A percentile compares a stretch with the other conserved stretches of the same genome.
Conservation (phyloP, 2,797 vertebrate species). For the Loris lydekkerianus region DNA sequence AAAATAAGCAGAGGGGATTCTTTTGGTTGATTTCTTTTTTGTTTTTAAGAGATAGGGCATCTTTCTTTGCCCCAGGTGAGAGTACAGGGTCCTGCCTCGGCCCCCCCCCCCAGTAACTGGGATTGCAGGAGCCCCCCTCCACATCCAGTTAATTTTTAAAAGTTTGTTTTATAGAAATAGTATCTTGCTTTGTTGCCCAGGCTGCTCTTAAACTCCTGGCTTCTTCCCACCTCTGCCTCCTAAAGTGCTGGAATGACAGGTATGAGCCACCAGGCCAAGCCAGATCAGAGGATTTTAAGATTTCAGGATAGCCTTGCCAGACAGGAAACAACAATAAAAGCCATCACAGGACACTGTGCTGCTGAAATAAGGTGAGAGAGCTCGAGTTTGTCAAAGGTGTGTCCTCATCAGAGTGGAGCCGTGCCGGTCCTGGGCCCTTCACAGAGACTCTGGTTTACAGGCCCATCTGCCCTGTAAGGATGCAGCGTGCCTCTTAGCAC, state of each 20-base stretch:
- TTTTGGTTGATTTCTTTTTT: background rate
- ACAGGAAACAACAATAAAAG: background rate
- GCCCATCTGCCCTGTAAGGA: background rate
- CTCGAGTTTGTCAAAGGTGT: background rate
- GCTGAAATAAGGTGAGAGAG: background rate
- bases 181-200: background rate
- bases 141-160: background rate
- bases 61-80: background rate
- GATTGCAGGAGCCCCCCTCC: background rate
- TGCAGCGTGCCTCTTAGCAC: accelerated
- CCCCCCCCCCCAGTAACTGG: background rate
- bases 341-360: background rate
- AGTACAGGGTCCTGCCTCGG: background rate
- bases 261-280: background rate
- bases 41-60: background rate
- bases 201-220: background rate
- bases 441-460: background rate
- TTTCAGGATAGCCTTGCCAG: background rate
- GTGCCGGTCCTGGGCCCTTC: background rate
- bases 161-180: background rate
- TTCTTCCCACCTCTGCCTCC: background rate
- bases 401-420: background rate
- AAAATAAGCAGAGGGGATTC: background rate
- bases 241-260: background rate
- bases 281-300: background rate